Evolutionary conservation across 64 coral and sea anemone species (phyloP), one percentile per base, ranked within the genome.

Genomic region (Exaiptasia diaphana): DNA sequence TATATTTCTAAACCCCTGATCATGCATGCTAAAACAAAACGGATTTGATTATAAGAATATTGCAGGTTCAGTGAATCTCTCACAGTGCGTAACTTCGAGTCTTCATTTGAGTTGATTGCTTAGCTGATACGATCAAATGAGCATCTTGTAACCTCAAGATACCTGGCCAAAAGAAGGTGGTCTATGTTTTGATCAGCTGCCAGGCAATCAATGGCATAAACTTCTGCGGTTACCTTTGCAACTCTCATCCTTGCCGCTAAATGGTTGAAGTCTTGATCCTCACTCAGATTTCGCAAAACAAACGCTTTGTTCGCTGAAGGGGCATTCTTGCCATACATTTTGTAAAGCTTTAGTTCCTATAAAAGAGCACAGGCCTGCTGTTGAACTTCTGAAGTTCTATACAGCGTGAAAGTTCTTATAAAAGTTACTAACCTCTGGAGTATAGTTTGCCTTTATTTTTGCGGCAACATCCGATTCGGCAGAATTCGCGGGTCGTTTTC

Each of bases 1-100:
- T 55, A 46, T 35, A 76, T 50, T 76, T 76, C 73, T n/a, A 76
- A 76, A 52, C 54, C 73, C 4, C 46, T 42, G 54, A 76, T 76
- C 46, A 76, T 50, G 26, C 73, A 76, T 1, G 49, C 73, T 28
- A 74, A 45, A 50, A 53, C 71, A 74, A 50, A 74, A 31, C 42
- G 45, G 35, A 75, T 75, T 32, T 75, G 72, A 33, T 75, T 75
- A 50, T 75, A 75, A 33, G 43, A 32, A 49, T 32, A 75, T 44
- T 49, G 42, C 45, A 12, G n/a, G 23, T 50, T 29, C 29, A 75
- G 28, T 29, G 45, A 34, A 12, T 75, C 72, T 3, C 72, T 44
- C 1, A 75, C 72, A 32, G 72, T 49, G 23, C 48, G 46, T 34
- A 76, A 34, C 52, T 76, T 75, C 42, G 24, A 52, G 72, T 75